Base-by-base conservation (phyloP, 2,113 vertebrate species). In the Thunnus maccoyii region DNA sequence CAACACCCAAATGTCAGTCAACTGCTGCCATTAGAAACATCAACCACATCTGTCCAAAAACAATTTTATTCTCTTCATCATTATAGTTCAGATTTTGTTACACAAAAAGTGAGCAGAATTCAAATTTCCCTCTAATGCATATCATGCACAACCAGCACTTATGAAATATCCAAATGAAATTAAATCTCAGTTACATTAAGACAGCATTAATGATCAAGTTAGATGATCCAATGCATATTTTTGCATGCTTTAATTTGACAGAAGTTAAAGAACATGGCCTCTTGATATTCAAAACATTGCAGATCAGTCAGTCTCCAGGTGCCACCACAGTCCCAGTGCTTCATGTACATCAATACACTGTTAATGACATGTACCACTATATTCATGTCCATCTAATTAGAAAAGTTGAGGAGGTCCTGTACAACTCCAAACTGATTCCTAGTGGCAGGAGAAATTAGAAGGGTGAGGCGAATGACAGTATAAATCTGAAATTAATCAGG, bases 401-500 rank as follows among this genome's bases (percentile, higher is more conserved):
- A 94, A 92, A 91, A 91, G 82, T 91, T 92, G 65, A 88, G 54
- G 64, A 86, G 89, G 85, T 90, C 85, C 67, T 44, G 67, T 67
- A 78, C 27, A 87, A 84, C 70, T 86, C 61, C 72, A 86, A 90
- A 85, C 71, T 54, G 56, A 88, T 89, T 87, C 68, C 66, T 78
- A 14, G 66, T 73, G 79, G 87, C 78, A 68, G 61, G 80, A 90
- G 84, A 86, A 90, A 93, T 90, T 75, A 89, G 80, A 92, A 20
- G 30, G 80, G 73, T 76, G 73, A 90, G 82, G 79, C 68, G 89
- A 88, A 92, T 80, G 74, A 83, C 76, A 86, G 78, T 22, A 88
- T 86, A 85, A 88, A 90, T 93, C 82, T 80, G 85, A 93, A 94
- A 94, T 95, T 89, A 94, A 95, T 95, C 92, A 91, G 78, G 48